Conservation (phyloP, 2,888 invertebrate genomes). For the Digitonthophagus gazella region DNA sequence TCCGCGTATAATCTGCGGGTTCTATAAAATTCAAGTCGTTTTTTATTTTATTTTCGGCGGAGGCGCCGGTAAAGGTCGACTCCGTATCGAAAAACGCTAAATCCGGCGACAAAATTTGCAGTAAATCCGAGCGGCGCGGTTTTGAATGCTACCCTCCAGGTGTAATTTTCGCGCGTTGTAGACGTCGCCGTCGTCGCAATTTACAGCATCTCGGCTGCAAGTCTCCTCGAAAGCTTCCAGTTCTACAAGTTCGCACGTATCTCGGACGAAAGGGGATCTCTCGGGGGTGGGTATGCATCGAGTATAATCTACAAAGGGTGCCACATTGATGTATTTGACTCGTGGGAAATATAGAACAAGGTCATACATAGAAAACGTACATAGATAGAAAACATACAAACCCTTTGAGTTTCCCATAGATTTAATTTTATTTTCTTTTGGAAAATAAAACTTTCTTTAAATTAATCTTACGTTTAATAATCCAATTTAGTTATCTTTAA, state of each 20-base stretch:
- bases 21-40: no score
- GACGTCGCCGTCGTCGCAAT: background rate
- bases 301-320: constrained; percentile 12
- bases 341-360: constrained; percentile 12
- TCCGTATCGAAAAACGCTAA: background rate
- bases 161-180: constrained; percentile 8
- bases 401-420: no score
- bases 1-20: background rate
- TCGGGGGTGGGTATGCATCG: constrained; percentile 1
- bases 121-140: background rate
- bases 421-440: no score
- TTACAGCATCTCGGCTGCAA: background rate
- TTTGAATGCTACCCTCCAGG: constrained; percentile 1
- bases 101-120: background rate
- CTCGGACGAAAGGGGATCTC: constrained; percentile 3
- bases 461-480: no score
- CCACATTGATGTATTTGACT: constrained; percentile 7
- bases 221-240: background rate
- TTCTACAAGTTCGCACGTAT: background rate
- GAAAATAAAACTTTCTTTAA: no score
- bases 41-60: no score
- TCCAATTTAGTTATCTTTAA: no score
- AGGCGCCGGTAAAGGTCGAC: no score
- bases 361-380: constrained; percentile 7
- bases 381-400: no score